Evolutionary conservation across 2,888 invertebrate genomes (phyloP).

Genomic region (Callinectes sapidus): DNA sequence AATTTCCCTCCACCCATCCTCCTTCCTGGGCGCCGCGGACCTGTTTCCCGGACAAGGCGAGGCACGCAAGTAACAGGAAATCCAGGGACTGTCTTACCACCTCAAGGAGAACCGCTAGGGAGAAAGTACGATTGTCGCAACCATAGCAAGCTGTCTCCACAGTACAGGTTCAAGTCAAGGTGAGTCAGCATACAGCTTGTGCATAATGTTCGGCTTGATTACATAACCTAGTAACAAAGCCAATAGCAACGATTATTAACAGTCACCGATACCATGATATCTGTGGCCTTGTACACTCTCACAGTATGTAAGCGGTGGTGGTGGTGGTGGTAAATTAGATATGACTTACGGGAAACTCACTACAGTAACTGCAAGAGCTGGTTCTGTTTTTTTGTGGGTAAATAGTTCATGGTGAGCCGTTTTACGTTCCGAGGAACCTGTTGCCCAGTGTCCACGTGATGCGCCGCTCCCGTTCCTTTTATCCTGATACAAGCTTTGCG

Average conservation of each 20-base stretch:
- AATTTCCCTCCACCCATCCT: background rate
- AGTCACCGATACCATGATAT: background rate
- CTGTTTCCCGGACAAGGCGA: background rate
- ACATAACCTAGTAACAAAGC: background rate
- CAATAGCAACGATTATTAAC: background rate
- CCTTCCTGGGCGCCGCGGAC: background rate
- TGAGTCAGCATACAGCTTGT: background rate
- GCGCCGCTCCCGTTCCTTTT: background rate
- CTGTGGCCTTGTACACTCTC: background rate
- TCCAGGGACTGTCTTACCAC: background rate
- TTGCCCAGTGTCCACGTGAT: background rate
- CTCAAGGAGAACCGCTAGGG: background rate
- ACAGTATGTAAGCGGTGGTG: too few relatives aligned
- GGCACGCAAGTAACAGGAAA: slow-evolving; percentile 7
- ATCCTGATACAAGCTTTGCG: background rate
- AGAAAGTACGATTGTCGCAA: background rate
- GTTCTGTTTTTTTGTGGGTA: background rate
- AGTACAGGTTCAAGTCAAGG: background rate
- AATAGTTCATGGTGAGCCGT: background rate
- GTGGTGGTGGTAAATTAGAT: too few relatives aligned
- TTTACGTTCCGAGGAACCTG: background rate
- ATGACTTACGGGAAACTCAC: background rate
- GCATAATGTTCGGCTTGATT: background rate
- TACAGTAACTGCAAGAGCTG: background rate
- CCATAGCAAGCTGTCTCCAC: background rate